Conservation (phyloP, 2,797 vertebrate species). For the Sus cebifrons region DNA sequence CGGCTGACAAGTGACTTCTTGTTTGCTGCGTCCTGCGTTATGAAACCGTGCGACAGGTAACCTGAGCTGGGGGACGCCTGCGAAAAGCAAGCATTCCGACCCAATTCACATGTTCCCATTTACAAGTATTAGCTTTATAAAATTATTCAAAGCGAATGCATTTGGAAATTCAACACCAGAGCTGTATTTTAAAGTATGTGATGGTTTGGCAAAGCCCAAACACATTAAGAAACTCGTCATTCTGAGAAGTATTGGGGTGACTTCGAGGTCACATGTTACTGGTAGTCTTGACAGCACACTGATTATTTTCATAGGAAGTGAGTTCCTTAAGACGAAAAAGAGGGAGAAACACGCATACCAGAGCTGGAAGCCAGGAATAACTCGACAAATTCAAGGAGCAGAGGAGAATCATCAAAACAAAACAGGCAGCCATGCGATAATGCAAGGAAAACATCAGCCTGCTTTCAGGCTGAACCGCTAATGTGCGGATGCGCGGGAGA, state of each 20-base stretch:
- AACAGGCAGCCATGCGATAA: not conserved
- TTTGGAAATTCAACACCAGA: constrained; percentile 75
- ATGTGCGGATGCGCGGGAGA: not conserved
- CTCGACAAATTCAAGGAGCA: constrained; percentile 43
- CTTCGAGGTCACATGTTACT: constrained; percentile 65
- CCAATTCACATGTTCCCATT: constrained; percentile 72
- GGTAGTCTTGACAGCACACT: constrained; percentile 69
- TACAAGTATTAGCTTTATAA: constrained; percentile 70
- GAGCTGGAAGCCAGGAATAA: constrained; percentile 35
- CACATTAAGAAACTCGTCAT: constrained; percentile 78
- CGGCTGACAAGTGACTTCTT: constrained; percentile 85
- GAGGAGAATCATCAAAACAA: constrained; percentile 37
- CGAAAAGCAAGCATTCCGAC: constrained; percentile 71
- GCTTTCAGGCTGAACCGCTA: constrained; percentile 13
- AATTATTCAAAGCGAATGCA: constrained; percentile 71
- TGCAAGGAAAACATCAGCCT: constrained; percentile 12
- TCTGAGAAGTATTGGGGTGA: constrained; percentile 77
- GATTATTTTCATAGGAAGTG: constrained; percentile 81
- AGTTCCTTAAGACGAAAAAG: constrained; percentile 70
- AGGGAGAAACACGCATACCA: not conserved
- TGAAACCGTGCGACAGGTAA: constrained; percentile 76
- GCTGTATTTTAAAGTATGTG: constrained; percentile 60
- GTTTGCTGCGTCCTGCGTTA: constrained; percentile 79
- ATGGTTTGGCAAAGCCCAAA: constrained; percentile 79
- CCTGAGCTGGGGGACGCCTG: not conserved